A percentile compares a stretch with the other conserved stretches of the same genome.
Evolutionary conservation across 2,888 invertebrate species (phyloP).

Genomic region (Crioceris asparagi): DNA sequence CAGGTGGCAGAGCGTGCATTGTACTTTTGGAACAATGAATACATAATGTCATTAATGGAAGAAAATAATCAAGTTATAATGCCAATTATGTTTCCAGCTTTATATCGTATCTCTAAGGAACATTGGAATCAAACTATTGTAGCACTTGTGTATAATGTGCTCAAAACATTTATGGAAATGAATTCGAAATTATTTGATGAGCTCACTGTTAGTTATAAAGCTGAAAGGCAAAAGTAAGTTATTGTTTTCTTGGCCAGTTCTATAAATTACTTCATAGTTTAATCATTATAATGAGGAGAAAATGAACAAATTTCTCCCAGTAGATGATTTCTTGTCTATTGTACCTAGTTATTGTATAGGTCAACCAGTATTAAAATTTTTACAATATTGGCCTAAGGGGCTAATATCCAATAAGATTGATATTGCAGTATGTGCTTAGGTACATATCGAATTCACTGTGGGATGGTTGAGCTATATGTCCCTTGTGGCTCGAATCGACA

Average conservation of each 20-base stretch:
- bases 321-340: no score
- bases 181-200: constrained; percentile 99
- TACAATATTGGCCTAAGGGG: no score
- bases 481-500: no score
- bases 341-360: no score
- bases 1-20: constrained; percentile 98
- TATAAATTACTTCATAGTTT: no score
- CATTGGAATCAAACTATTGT: constrained; percentile 99
- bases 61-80: constrained; percentile 97
- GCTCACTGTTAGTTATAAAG: constrained; percentile 96
- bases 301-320: no score
- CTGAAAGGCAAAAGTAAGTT: constrained; percentile 95
- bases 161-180: constrained; percentile 99
- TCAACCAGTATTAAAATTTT: no score
- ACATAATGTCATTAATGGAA: constrained; percentile 97
- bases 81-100: constrained; percentile 99
- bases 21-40: constrained; percentile 99
- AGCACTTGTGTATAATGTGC: constrained; percentile 97
- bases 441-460: no score
- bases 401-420: no score
- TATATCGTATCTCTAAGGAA: constrained; percentile 98
- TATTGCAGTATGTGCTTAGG: no score
- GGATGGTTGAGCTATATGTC: no score
- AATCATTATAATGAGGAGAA: no score
- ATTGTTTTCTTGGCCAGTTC: background rate